These are phyloP conservation scores for Tetragnatha versicolor DNA, from an alignment of 1,140 invertebrate species.

Conservation along the genomic window DNA sequence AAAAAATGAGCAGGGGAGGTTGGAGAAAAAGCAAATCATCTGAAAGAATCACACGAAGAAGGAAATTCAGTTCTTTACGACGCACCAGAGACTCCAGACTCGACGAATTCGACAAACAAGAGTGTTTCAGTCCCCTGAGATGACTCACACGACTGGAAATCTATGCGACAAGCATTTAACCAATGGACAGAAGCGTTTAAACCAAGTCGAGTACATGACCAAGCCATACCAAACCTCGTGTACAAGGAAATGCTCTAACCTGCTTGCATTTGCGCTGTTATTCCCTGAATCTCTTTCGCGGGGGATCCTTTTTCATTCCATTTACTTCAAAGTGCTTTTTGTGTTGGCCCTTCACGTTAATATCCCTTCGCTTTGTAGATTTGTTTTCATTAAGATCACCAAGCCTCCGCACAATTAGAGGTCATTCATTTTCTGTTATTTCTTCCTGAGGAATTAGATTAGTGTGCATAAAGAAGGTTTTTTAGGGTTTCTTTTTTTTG, in stretches of 20 bases:
- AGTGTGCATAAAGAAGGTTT: neutral
- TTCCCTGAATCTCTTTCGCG: constrained; percentile 13
- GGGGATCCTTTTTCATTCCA: constrained; percentile 49
- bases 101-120: constrained; percentile 42
- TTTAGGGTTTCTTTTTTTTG: too few species aligned
- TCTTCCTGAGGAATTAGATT: constrained; percentile 31
- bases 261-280: constrained; percentile 46
- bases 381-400: constrained; percentile 49
- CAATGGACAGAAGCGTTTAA: constrained; percentile 52
- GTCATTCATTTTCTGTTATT: constrained; percentile 14
- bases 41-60: constrained; percentile 47
- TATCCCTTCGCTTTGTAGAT: constrained; percentile 49
- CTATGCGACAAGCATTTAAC: constrained; percentile 50
- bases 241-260: constrained; percentile 55
- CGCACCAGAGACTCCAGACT: constrained; percentile 40
- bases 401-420: constrained; percentile 32
- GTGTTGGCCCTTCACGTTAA: constrained; percentile 38
- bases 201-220: constrained; percentile 49
- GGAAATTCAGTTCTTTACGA: constrained; percentile 52
- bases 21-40: constrained; percentile 46
- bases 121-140: constrained; percentile 6
- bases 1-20: constrained; percentile 20
- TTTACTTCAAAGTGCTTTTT: constrained; percentile 52
- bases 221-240: constrained; percentile 40
- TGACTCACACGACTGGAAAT: constrained; percentile 12